phyloP scores from a whole-genome alignment of 2,113 vertebrate genomes.

The Heterocephalus glaber region DNA sequence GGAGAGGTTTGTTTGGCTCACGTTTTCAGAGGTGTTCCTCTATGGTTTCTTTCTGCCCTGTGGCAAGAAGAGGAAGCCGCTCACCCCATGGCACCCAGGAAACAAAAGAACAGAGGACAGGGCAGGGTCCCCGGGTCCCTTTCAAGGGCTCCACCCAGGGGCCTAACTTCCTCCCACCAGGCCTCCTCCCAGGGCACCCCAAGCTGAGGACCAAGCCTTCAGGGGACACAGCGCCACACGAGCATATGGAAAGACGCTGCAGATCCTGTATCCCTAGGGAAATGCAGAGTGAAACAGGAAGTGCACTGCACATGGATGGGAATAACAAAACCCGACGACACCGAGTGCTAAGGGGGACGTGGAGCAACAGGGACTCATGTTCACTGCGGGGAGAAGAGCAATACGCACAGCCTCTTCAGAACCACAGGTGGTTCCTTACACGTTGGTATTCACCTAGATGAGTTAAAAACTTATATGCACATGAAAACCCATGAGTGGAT shows the following conservation, averaged over 20 bases:
- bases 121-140: not conserved
- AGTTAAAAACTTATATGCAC: not conserved
- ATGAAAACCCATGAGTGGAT: not conserved
- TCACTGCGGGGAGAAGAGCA: accelerated
- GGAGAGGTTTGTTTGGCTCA: not conserved
- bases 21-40: too few species aligned
- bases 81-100: not conserved
- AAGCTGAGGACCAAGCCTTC: not conserved
- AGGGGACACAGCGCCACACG: not conserved
- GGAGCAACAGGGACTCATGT: not conserved
- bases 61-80: not conserved
- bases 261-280: not conserved
- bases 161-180: not conserved
- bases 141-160: not conserved
- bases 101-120: too few species aligned
- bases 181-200: not conserved
- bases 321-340: not conserved
- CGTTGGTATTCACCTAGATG: not conserved
- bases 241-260: not conserved
- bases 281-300: not conserved
- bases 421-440: not conserved
- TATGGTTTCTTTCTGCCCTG: not conserved
- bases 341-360: not conserved
- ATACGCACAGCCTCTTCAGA: accelerated
- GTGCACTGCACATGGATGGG: accelerated